Conservation (phyloP, 2,113 vertebrate species). For the Holacanthus passer region DNA sequence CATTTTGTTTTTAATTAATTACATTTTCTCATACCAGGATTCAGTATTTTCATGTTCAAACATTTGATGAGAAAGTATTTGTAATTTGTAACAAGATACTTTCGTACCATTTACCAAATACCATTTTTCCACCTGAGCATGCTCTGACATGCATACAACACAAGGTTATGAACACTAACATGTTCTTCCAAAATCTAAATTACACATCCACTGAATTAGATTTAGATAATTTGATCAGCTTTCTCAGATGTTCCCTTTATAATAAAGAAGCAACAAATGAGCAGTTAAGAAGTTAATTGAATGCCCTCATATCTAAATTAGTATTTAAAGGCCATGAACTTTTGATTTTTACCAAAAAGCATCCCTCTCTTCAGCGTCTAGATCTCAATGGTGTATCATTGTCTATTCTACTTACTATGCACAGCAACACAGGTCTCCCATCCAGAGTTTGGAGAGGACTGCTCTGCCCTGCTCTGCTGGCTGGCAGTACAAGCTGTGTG, state of each 20-base stretch:
- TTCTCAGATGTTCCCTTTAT: neutral
- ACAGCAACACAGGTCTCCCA: conserved; percentile 57
- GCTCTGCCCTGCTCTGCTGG: conserved; percentile 39
- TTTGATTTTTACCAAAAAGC: neutral
- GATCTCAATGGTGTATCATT: conserved; percentile 44
- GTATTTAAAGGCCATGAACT: neutral
- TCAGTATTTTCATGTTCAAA: no score
- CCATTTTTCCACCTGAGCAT: neutral
- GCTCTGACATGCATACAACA: conserved; percentile 11
- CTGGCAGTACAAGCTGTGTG: conserved; percentile 44
- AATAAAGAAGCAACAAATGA: neutral
- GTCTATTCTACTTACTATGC: conserved; percentile 61
- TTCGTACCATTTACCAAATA: no score
- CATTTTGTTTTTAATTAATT: no score
- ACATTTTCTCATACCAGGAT: no score
- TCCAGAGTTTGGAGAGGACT: conserved; percentile 67
- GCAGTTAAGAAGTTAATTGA: neutral
- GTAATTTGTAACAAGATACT: no score
- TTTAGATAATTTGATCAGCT: neutral
- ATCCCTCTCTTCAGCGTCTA: conserved; percentile 1
- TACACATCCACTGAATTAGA: neutral
- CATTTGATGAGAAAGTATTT: no score
- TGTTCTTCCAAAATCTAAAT: neutral
- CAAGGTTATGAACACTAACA: neutral
- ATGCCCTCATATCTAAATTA: neutral